These are phyloP conservation scores for Oryzaephilus surinamensis DNA, from an alignment of 1,140 invertebrate species.

Conservation along the genomic window DNA sequence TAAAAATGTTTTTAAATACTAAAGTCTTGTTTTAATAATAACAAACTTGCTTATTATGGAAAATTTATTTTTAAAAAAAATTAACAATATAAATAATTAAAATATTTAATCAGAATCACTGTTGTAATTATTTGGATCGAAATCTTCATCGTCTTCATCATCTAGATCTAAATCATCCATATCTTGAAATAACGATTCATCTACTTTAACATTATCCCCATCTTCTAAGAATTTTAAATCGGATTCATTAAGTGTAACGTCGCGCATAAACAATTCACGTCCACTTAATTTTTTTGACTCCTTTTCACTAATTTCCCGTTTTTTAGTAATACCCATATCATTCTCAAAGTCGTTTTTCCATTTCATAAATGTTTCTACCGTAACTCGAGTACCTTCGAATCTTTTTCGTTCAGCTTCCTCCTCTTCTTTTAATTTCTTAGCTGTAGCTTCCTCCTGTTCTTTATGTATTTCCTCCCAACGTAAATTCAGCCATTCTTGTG, in stretches of 20 bases:
- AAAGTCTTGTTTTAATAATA: no score
- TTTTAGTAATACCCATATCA: constrained; percentile 71
- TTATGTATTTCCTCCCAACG: constrained; percentile 70
- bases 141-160: constrained; percentile 59
- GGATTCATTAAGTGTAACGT: constrained; percentile 86
- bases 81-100: not conserved
- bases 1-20: no score
- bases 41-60: no score
- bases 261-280: constrained; percentile 82
- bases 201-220: constrained; percentile 84
- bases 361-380: constrained; percentile 88
- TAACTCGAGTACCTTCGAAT: constrained; percentile 91
- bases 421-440: constrained; percentile 57
- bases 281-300: constrained; percentile 70
- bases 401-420: constrained; percentile 86
- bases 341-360: constrained; percentile 94
- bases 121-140: constrained; percentile 18
- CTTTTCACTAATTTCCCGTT: constrained; percentile 55
- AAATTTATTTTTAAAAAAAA: no score
- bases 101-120: constrained; percentile 5
- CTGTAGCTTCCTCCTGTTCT: constrained; percentile 56
- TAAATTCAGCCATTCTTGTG: constrained; percentile 85
- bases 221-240: constrained; percentile 92
- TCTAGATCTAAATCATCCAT: constrained; percentile 79
- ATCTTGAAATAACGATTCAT: constrained; percentile 91